Percentiles rank a stretch among this genome's conserved stretches.
These are phyloP conservation scores for Gobionotothen gibberifrons DNA, from an alignment of 2,797 vertebrate species.

Conservation along the genomic window DNA sequence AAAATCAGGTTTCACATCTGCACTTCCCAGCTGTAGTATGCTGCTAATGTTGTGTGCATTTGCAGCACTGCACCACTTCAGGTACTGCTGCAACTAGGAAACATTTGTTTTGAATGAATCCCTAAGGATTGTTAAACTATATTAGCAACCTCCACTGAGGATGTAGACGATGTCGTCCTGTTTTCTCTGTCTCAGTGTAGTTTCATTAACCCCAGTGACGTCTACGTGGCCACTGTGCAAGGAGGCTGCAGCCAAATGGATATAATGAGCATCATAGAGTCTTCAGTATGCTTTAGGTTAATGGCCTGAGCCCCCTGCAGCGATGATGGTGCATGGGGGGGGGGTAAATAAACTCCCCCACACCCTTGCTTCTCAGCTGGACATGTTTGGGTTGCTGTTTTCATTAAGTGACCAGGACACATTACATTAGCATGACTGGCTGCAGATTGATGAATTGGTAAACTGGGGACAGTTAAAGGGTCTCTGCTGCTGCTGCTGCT, in stretches of 20 bases:
- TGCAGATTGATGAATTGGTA: conserved; percentile 69
- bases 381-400: conserved; percentile 57
- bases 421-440: conserved; percentile 57
- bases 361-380: conserved; percentile 44
- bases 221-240: background rate
- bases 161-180: conserved; percentile 18
- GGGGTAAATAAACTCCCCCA: conserved; percentile 17
- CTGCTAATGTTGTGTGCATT: background rate
- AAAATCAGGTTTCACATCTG: conserved; percentile 4
- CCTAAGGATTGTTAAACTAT: conserved; percentile 11
- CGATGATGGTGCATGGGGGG: conserved; percentile 24
- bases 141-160: background rate
- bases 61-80: background rate
- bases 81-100: conserved; percentile 4
- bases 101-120: conserved; percentile 15
- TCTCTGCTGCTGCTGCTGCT: conserved; percentile 16
- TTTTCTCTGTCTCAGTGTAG: conserved; percentile 5
- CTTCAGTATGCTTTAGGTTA: conserved; percentile 41
- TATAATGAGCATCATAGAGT: conserved; percentile 51
- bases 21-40: conserved; percentile 11
- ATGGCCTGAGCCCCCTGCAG: conserved; percentile 53
- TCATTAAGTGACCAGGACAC: conserved; percentile 48
- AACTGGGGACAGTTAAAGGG: conserved; percentile 30
- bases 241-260: conserved; percentile 36
- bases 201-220: conserved; percentile 12